Evolutionary conservation across 2,797 vertebrate species (phyloP).

Genomic region (Melanotaenia maccullochi): DNA sequence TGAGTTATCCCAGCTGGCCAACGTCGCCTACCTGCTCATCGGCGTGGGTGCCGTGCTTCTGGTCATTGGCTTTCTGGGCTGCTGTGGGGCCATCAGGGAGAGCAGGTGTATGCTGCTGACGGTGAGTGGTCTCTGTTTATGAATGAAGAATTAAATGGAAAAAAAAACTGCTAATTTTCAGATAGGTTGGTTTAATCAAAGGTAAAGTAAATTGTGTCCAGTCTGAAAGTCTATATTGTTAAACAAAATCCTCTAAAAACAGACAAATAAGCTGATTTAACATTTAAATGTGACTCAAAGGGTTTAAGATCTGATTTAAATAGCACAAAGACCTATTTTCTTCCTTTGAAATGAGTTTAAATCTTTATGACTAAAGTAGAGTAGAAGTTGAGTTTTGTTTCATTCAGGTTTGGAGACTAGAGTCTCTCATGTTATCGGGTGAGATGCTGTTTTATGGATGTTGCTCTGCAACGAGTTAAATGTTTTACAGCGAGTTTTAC

Average conservation of each 20-base stretch:
- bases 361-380: no score
- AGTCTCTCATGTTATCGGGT: not conserved
- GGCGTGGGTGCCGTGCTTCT: slow-evolving; percentile 78
- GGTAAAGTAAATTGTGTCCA: not conserved
- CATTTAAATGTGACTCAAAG: no score
- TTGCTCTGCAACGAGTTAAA: not conserved
- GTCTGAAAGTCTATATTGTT: not conserved
- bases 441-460: not conserved
- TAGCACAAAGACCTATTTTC: no score
- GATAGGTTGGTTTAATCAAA: not conserved
- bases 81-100: slow-evolving; percentile 85
- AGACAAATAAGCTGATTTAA: not conserved
- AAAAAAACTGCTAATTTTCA: not conserved
- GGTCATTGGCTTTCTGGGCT: slow-evolving; percentile 86
- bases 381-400: no score
- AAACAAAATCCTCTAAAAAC: not conserved
- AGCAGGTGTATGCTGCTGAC: slow-evolving; percentile 85
- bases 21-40: slow-evolving; percentile 83
- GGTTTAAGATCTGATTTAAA: no score
- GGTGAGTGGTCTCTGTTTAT: slow-evolving; percentile 68
- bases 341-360: no score
- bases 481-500: not conserved
- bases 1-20: slow-evolving; percentile 67
- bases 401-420: no score
- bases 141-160: not conserved